Base-by-base conservation (phyloP, 1,140 invertebrate genomes). In the Adelges cooleyi region DNA sequence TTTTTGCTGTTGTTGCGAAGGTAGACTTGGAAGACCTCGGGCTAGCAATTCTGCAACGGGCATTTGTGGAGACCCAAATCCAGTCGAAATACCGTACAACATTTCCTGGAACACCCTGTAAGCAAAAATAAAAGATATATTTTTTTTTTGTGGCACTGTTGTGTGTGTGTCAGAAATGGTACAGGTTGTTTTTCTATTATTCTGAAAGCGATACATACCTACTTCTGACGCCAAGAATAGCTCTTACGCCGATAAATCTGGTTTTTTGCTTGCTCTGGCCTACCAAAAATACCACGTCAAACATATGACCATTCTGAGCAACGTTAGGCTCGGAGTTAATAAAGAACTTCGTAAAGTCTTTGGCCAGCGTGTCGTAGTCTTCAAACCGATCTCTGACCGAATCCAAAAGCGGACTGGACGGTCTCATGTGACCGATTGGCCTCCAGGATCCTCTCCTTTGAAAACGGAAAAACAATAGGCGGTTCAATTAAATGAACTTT, bases 341-440 rank as follows among this genome's bases (percentile, higher is more conserved):
- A 76, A 94, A 94, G 67, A 88, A 87, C 72, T 82, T 80, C 0
- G 88, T 90, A 73, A 95, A 95, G 76, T 95, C 92, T 76, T 92
- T 93, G 1, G 91, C 90, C 51, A 95, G 76, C 74, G 92, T 89
- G 74, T 95, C 92, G 74, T 94, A 92, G 73, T 93, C 90, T 78
- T 95, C 92, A 73, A 94, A 94, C 71, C 90, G 84, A 76, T 92
- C 89, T 69, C 91, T 78, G 10, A 95, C 91, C 2, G 90, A 92
- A 74, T 95, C 92, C 67, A 95, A 78, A 23, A 95, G 78, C 1
- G 92, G 92, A 27, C 90, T 93, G 0, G 90, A 94, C 1, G 92
- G 91, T 72, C 92, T 77, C 90, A 94, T 92, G 75, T 95, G 91
- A 48, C 92, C 92, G 67, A 95, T 95, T 2, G 92, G 92, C 70